Base-by-base conservation (phyloP, 2,888 invertebrate genomes). In the Aphodius granarius region DNA sequence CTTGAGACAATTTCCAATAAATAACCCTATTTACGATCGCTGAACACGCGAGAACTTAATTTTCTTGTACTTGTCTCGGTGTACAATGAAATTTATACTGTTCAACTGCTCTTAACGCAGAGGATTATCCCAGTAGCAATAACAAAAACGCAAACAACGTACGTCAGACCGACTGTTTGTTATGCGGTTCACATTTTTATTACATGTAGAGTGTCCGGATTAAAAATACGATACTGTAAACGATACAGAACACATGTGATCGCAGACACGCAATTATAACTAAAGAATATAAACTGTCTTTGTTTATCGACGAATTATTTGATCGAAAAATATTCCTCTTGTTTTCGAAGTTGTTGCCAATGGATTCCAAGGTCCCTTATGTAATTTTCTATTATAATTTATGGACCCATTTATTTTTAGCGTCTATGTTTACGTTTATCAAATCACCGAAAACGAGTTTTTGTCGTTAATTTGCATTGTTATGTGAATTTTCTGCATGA, bases 311-410 rank as follows among this genome's bases (percentile, higher is more conserved):
- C 2, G 43, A 43, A 43, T 43, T 82, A 84, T 84, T 84, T 83
- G 81, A 80, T 81, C 79, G 80, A 82, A 83, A 84, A 84, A 84
- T 84, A 20, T 68, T n/a, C 68, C 68, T 21, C 3, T 17, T 68
- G 20, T 19, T 65, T 65, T 19, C 66, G 68, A 19, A n/a, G 68
- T 19, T 68, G 68, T 68, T 65, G 68, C 18, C 68, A 6, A 68
- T 19, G 19, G 68, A n/a, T 13, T 19, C 18, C 68, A 21, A 68
- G 19, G 65, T 19, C 68, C 19, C 68, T 18, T n/a, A 43, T 43
- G 43, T 43, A 43, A 43, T 43, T 43, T 43, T 43, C 43, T 43
- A 43, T n/a, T n/a, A n/a, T 43, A 43, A 43, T 43, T 1, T 43
- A 43, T 43, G 43, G 43, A 13, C 43, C 43, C 13, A 43, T 43